Base-by-base conservation (phyloP, 2,888 invertebrate genomes). In the Drosophila merina region DNA sequence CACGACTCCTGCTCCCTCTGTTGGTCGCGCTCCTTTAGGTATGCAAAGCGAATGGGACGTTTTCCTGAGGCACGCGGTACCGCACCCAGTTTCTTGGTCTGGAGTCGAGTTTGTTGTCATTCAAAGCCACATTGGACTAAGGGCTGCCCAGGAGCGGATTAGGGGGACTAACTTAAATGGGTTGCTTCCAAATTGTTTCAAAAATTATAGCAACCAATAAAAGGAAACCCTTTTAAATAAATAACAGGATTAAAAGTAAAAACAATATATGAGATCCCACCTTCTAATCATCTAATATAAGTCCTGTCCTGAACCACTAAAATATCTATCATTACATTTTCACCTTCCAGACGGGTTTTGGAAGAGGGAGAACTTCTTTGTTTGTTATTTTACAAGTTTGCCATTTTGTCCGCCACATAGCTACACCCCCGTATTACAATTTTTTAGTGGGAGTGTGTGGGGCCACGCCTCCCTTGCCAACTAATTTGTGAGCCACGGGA, bases 31-130 rank as follows among this genome's bases (percentile, higher is more conserved):
- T 36, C 33, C 55, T 33, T 25, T 12, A 12, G 59, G 75, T 72
- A 78, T 85, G 85, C 77, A 82, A 79, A 79, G 63, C 56, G 56
- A 72, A 75, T 80, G 75, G 73, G 82, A 72, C 77, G 75, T 78
- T 64, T 75, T 76, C 64, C 69, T 45, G 49, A 33, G 50, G 69
- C 80, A 71, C 51, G 66, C 74, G 67, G 42, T 47, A 50, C 86
- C 82, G 70, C 82, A 84, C 82, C 82, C 76, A 77, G 67, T 62
- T 78, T 56, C 49, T 72, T 57, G 68, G 58, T 20, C 42, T 59
- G 44, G 47, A 68, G 44, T 68, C 50, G 60, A 73, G 73, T 73
- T 67, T 66, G 71, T 80, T 82, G 86, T 82, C 86, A 84, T 66
- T 72, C 75, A 76, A 51, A 71, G 55, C 12, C 68, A 49, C 45